Conservation (phyloP, 2,888 invertebrate genomes). For the Tryphoninae sp. region DNA sequence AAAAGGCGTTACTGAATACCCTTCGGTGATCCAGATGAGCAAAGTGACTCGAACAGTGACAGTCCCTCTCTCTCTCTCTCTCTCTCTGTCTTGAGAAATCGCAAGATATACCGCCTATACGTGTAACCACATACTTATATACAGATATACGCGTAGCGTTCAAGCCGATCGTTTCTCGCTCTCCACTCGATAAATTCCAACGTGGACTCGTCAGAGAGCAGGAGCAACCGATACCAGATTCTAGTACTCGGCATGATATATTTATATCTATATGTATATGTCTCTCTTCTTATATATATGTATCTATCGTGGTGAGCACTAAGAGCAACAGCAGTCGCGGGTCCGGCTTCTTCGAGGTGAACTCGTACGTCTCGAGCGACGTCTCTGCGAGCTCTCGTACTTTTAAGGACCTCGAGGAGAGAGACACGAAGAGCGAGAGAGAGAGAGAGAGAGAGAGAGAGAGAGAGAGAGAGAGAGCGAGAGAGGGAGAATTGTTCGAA, state of each 20-base stretch:
- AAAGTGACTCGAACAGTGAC: conserved; percentile 41
- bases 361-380: conserved; percentile 41
- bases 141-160: background rate
- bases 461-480: conserved; percentile 29
- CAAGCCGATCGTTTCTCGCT: conserved; percentile 47
- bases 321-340: conserved; percentile 22
- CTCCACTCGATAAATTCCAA: conserved; percentile 57
- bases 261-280: conserved; percentile 6
- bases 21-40: conserved; percentile 47
- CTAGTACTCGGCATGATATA: conserved; percentile 39
- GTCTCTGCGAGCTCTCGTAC: conserved; percentile 38
- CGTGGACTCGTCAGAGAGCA: conserved; percentile 49
- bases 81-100: conserved; percentile 39
- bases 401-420: conserved; percentile 50
- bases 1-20: conserved; percentile 36
- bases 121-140: conserved; percentile 19
- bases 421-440: background rate
- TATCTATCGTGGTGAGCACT: conserved; percentile 16
- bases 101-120: conserved; percentile 25
- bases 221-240: conserved; percentile 36
- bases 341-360: conserved; percentile 47
- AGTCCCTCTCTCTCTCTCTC: background rate
- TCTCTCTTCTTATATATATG: conserved; percentile 2
- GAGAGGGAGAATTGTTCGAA: too few species aligned
- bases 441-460: too few species aligned